Evolutionary conservation across 2,797 vertebrate genomes (phyloP).

Genomic region (Choloepus didactylus): DNA sequence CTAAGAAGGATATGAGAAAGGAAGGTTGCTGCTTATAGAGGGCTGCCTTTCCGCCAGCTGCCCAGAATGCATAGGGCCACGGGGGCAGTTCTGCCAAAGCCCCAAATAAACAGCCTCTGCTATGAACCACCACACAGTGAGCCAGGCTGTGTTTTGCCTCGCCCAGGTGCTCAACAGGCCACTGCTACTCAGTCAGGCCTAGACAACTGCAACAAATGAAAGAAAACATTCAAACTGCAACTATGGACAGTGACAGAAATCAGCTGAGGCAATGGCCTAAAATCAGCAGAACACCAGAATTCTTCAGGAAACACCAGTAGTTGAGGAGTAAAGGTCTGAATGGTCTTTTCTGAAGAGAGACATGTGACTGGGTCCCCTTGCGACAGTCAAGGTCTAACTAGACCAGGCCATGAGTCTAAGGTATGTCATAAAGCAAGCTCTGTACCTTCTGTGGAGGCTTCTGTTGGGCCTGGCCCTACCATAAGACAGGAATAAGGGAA

Average conservation of each 20-base stretch:
- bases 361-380: not conserved
- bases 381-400: not conserved
- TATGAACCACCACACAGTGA: not conserved
- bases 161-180: not conserved
- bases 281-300: not conserved
- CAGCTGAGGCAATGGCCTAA: not conserved
- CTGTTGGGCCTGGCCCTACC: not conserved
- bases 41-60: not conserved
- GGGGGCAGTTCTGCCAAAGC: not conserved
- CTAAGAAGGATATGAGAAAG: not conserved
- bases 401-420: not conserved
- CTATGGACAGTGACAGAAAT: not conserved
- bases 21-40: not conserved
- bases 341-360: constrained; percentile 35
- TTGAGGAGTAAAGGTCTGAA: not conserved
- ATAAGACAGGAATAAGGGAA: not conserved
- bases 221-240: not conserved
- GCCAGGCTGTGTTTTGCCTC: not conserved
- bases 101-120: constrained; percentile 33
- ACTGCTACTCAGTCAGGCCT: not conserved
- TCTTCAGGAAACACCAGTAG: not conserved
- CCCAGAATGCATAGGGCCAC: not conserved
- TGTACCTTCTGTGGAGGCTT: not conserved
- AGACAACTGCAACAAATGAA: not conserved
- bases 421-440: not conserved